Conservation (phyloP, 2,113 vertebrate genomes). For the Podarcis cretensis region DNA sequence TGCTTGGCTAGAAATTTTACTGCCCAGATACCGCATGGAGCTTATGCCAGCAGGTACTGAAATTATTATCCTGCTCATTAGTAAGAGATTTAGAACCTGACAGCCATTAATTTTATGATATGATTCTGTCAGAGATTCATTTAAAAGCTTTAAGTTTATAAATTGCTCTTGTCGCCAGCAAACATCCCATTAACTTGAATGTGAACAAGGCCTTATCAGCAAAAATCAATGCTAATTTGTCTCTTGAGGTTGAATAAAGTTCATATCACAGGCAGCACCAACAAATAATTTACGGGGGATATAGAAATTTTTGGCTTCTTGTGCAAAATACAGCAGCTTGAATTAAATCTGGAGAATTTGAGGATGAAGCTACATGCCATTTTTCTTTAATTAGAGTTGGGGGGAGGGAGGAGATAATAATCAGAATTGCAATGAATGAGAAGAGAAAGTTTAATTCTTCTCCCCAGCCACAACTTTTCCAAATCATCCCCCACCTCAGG, state of each 20-base stretch:
- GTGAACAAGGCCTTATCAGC: not conserved
- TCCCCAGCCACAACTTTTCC: too few relatives aligned
- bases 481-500: too few relatives aligned
- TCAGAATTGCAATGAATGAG: too few relatives aligned
- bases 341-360: not conserved
- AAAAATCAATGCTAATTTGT: conserved; percentile 4
- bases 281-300: not conserved
- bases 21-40: not conserved
- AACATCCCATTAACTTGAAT: not conserved
- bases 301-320: not conserved
- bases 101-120: not conserved
- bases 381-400: too few relatives aligned
- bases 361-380: not conserved
- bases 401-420: too few relatives aligned
- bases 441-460: too few relatives aligned
- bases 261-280: not conserved
- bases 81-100: not conserved
- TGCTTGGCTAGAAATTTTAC: not conserved
- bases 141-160: not conserved
- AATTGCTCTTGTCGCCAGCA: not conserved
- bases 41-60: not conserved
- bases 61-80: not conserved
- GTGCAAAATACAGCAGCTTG: not conserved
- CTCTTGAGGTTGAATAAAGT: conserved; percentile 7
- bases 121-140: not conserved